These are phyloP conservation scores for Gila orcuttii DNA, from an alignment of 2,113 vertebrate genomes.

Conservation along the genomic window DNA sequence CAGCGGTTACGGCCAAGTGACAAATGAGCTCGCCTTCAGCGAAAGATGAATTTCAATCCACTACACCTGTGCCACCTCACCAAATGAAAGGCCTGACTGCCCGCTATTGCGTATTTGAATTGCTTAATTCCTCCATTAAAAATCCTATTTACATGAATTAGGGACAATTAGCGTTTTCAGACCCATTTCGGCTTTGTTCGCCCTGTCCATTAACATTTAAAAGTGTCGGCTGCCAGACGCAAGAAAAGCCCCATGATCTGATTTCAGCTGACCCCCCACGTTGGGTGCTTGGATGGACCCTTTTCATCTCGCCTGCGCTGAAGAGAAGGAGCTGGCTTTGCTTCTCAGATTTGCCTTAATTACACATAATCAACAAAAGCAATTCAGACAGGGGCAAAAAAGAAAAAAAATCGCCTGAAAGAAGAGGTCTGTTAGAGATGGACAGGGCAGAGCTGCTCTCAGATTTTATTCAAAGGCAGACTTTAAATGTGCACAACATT, in stretches of 20 bases:
- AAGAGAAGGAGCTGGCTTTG: conserved; percentile 58
- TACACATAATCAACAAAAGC: conserved; percentile 75
- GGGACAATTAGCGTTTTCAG: conserved; percentile 83
- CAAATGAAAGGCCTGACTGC: conserved; percentile 81
- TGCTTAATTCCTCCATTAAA: conserved; percentile 81
- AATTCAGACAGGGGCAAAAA: conserved; percentile 55
- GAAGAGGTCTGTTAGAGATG: conserved; percentile 58
- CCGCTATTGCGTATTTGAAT: conserved; percentile 80
- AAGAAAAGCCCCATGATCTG: conserved; percentile 73
- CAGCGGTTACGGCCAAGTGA: conserved; percentile 75
- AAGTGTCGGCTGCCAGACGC: conserved; percentile 79
- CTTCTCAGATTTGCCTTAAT: conserved; percentile 70
- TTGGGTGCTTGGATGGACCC: conserved; percentile 64
- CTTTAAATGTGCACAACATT: conserved; percentile 65
- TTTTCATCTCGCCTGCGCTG: conserved; percentile 60
- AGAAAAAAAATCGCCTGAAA: conserved; percentile 50
- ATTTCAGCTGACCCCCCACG: conserved; percentile 72
- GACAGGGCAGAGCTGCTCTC: conserved; percentile 54
- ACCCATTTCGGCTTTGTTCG: conserved; percentile 79
- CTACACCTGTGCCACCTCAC: conserved; percentile 78
- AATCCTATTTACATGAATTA: conserved; percentile 83
- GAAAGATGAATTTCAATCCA: conserved; percentile 80
- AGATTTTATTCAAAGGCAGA: conserved; percentile 47
- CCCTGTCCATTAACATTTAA: conserved; percentile 81
- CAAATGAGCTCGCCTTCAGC: conserved; percentile 75